Conservation (phyloP, 2,113 vertebrate species). For the Nibea coibor region DNA sequence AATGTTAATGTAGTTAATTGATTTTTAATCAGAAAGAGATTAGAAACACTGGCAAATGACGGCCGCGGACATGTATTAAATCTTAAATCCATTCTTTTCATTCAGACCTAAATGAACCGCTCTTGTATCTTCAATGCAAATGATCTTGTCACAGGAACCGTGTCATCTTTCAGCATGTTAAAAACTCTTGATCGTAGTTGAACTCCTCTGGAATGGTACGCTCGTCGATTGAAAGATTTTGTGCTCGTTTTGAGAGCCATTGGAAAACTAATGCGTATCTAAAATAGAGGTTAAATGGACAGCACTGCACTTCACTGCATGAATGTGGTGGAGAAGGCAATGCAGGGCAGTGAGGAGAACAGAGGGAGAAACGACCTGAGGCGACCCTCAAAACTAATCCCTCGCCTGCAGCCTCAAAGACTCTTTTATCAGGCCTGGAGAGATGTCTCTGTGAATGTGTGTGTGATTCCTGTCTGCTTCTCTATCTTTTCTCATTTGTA, state of each 20-base stretch:
- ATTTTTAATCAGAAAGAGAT: constrained; percentile 4
- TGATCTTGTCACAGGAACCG: neutral
- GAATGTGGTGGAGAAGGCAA: neutral
- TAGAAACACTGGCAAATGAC: neutral
- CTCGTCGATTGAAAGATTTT: neutral
- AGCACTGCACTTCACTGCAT: neutral
- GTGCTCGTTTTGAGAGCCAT: neutral
- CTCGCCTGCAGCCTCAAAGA: constrained; percentile 22
- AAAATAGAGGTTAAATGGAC: neutral
- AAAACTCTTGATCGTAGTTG: neutral
- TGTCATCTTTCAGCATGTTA: neutral
- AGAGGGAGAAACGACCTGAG: neutral
- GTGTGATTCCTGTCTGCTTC: constrained; percentile 3
- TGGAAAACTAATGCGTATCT: neutral
- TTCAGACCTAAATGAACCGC: neutral
- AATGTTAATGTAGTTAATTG: neutral
- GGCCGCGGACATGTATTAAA: neutral
- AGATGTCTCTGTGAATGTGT: neutral
- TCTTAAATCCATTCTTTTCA: neutral
- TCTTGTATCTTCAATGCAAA: neutral
- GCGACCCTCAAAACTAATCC: constrained; percentile 10
- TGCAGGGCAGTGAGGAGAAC: neutral
- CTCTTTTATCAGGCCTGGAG: constrained; percentile 20
- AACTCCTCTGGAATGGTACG: neutral
- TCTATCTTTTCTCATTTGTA: constrained; percentile 25